Evolutionary conservation across 2,113 vertebrate species (phyloP).

Genomic region (Antidorcas marsupialis): DNA sequence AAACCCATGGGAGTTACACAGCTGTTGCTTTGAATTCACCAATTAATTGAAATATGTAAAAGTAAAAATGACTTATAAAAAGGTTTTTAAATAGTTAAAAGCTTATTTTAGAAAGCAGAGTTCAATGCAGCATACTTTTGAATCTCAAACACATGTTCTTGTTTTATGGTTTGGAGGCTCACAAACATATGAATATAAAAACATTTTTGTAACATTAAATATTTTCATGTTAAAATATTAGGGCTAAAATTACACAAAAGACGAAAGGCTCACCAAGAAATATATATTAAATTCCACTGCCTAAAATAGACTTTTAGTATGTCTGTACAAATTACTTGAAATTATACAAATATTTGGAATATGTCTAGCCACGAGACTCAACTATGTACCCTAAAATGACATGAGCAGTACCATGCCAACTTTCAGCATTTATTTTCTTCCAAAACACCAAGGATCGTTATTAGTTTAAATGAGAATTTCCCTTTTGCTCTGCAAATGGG

Average conservation of each 20-base stretch:
- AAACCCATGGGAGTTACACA: background rate
- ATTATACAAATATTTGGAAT: conserved; percentile 84
- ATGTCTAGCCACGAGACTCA: conserved; percentile 78
- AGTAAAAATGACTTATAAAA: background rate
- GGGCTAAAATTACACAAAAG: conserved; percentile 73
- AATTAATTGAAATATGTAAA: conserved; percentile 34
- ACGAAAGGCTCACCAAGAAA: conserved; percentile 72
- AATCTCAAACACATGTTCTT: conserved; percentile 67
- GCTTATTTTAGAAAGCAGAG: conserved; percentile 20
- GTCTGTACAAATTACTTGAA: conserved; percentile 83
- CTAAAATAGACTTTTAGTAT: conserved; percentile 80
- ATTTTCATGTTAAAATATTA: conserved; percentile 60
- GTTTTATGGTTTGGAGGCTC: conserved; percentile 73
- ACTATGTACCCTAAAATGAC: conserved; percentile 76
- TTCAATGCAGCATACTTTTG: background rate
- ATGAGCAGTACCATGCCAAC: conserved; percentile 60
- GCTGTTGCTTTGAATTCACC: conserved; percentile 16
- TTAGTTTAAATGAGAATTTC: conserved; percentile 68
- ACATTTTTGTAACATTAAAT: conserved; percentile 68
- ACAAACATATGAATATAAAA: conserved; percentile 70
- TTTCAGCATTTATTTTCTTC: conserved; percentile 54
- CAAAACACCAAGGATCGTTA: conserved; percentile 74
- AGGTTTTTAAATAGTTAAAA: conserved; percentile 23
- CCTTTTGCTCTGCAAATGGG: conserved; percentile 63
- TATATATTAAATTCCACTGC: conserved; percentile 74